phyloP scores from a whole-genome alignment of 2,888 invertebrate genomes.

The Drymonia ruficornis region DNA sequence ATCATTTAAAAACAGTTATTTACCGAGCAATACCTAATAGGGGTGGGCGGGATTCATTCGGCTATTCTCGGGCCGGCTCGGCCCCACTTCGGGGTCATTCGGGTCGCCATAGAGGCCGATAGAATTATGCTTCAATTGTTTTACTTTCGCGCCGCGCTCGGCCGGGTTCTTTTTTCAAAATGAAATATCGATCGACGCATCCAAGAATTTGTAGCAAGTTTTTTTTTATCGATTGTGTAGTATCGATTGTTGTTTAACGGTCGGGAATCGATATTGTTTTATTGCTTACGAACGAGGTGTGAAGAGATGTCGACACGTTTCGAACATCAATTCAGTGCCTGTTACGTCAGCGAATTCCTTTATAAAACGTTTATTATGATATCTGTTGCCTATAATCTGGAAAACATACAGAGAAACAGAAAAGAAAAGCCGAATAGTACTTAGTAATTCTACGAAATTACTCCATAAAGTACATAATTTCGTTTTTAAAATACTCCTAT shows the following conservation, averaged over 20 bases:
- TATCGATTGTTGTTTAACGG: conserved; percentile 43
- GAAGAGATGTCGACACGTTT: conserved; percentile 64
- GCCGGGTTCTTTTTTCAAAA: conserved; percentile 48
- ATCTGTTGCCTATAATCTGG: not conserved
- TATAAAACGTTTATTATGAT: conserved; percentile 14
- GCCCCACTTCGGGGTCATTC: conserved; percentile 38
- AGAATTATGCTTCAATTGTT: conserved; percentile 79
- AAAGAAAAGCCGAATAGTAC: too few relatives aligned
- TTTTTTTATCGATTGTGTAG: conserved; percentile 46
- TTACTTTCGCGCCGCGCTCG: conserved; percentile 57
- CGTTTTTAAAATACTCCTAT: too few relatives aligned
- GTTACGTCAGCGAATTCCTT: conserved; percentile 36
- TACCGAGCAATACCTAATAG: conserved; percentile 56
- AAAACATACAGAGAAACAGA: too few relatives aligned
- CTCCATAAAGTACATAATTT: too few relatives aligned
- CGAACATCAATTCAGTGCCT: conserved; percentile 44
- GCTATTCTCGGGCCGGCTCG: conserved; percentile 46
- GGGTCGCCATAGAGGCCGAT: conserved; percentile 54
- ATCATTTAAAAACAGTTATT: conserved; percentile 50
- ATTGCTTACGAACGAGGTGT: conserved; percentile 62
- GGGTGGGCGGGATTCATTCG: conserved; percentile 54
- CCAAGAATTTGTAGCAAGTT: conserved; percentile 47
- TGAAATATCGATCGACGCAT: conserved; percentile 48
- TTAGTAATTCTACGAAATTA: too few relatives aligned
- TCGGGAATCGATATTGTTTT: conserved; percentile 60